Base-by-base conservation (phyloP, 2,113 vertebrate genomes). In the Plecturocebus donacophilus region DNA sequence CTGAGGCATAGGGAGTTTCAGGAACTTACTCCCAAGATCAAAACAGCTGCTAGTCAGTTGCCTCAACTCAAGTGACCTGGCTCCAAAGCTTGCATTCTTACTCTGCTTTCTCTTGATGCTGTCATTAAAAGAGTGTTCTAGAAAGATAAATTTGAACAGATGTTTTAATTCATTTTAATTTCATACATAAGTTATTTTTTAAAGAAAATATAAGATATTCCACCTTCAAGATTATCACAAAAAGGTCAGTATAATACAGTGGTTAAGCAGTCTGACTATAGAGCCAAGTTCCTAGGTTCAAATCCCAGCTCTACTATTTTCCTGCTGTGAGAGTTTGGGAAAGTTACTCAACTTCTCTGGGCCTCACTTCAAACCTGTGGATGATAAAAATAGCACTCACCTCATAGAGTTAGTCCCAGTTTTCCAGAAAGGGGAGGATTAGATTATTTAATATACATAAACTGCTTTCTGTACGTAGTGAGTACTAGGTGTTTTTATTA, bases 281-380 rank as follows among this genome's bases (percentile, higher is more conserved):
- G 32, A 82, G 38, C 42, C 42, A 68, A 77, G 20, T 79, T 77
- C 54, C 58, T 6, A 17, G 20, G 17, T 64, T 92, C 77, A 88
- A 86, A 85, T 73, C 58, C 79, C 81, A 93, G 87, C 19, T 96
- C 64, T 27, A 42, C 45, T 89, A 42, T 4, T 73, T 20, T 42
- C 30, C 42, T 23, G 3, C 73, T 89, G 45, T 82, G 49, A 47
- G 30, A 80, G 27, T 87, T 83, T 42, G 64, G 76, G 32, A 73
- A 86, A 93, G 40, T 87, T n/a, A 25, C 9, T 82, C 58, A 87
- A 4, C 80, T 10, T 96, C 75, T 87, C 87, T 90, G 91, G 80
- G 83, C n/a, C 87, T 91, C 21, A 58, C 25, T 91, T 73, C 30
- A 82, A 49, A 93, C 16, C 23, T 56, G 7, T 85, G 79, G 35